Base-by-base conservation (phyloP, 2,797 vertebrate genomes). In the Cyclopterus lumpus region DNA sequence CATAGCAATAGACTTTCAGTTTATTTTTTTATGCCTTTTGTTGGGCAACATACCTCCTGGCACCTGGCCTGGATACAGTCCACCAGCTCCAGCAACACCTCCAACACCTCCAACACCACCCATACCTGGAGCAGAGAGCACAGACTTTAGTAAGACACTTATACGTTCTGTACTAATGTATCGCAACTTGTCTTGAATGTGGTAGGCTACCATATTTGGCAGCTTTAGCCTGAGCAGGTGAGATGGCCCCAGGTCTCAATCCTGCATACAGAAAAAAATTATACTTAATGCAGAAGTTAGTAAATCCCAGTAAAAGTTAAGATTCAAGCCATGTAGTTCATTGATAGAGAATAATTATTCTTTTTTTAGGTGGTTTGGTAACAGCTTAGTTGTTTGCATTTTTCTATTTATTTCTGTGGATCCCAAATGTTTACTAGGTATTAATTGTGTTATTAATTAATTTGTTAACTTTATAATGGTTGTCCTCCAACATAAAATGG, bases 201-300 rank as follows among this genome's bases (percentile, higher is more conserved):
- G 6, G 92, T 83, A 46, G 10, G 11, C 22, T 53, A 53, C 49
- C 49, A 24, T 53, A 53, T 53, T 53, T 53, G 22, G 49, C 49
- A 5, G 49, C 49, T 54, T 54, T 54, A 26, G 51, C 51, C 24
- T 54, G 51, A 54, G 51, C 51, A 28, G 51, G 51, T 54, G 51
- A 54, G 51, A 54, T 54, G 51, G 5, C 51, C 51, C 51, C 24
- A 8, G 24, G 4, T 6, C 22, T 95, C 4, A 95, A 93, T 81
- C 95, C 95, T 95, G 81, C 57, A 82, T 3, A 14, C 58, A 72
- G 30, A n/a, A 53, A 71, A n/a, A 73, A 20, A 8, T 5, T 18
- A 58, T 49, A 49, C 36, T 9, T 10, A 26, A 24, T 22, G n/a
- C n/a, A 9, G 48, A n/a, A 3, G 7, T 48, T 48, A 20, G 44